These are phyloP conservation scores for Chloebia gouldiae DNA, from an alignment of 2,113 vertebrate genomes.

Conservation along the genomic window DNA sequence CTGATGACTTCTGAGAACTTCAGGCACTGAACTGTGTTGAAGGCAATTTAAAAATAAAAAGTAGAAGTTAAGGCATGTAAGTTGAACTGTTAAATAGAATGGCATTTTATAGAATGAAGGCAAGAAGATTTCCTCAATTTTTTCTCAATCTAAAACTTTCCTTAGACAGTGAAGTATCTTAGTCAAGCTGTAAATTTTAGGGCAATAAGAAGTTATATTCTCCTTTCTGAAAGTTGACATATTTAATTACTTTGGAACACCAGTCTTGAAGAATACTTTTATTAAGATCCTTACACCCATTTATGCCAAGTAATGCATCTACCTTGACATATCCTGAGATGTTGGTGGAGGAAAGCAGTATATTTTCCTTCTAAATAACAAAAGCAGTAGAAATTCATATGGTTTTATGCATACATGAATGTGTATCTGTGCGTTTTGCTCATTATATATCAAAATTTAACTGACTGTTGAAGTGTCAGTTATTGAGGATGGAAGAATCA, in stretches of 20 bases:
- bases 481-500: neutral
- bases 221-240: neutral
- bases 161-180: neutral
- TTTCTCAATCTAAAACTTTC: neutral
- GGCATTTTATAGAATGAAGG: neutral
- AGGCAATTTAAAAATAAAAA: neutral
- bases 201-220: neutral
- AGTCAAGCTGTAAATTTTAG: neutral
- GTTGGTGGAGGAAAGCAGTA: neutral
- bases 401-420: neutral
- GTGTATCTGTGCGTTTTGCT: neutral
- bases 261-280: neutral
- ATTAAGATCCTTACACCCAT: neutral
- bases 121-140: neutral
- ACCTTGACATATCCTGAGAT: neutral
- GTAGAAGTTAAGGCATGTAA: neutral
- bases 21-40: neutral
- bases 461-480: neutral
- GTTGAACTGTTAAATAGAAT: neutral
- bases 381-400: neutral
- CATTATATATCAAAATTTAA: neutral
- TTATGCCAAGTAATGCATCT: neutral
- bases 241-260: neutral
- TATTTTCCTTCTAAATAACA: neutral
- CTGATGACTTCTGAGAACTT: neutral